phyloP scores from a whole-genome alignment of 1,140 invertebrate genomes.

The Cecropterus lyciades region DNA sequence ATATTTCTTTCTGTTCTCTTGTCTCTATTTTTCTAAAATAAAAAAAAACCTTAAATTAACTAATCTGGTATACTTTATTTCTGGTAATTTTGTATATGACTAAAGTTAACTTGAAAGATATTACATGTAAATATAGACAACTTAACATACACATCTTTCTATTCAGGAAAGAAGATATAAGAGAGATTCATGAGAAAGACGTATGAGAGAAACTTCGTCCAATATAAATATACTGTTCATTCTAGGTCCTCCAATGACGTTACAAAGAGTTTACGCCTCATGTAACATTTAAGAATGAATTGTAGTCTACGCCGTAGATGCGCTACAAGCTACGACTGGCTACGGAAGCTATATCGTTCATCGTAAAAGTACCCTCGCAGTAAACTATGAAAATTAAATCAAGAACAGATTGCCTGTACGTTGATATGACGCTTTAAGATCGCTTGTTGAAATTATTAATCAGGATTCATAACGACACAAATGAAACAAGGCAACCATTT shows the following conservation, averaged over 20 bases:
- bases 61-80: too few species aligned
- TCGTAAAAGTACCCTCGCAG: constrained; percentile 62
- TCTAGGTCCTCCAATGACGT: constrained; percentile 40
- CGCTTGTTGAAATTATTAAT: constrained; percentile 17
- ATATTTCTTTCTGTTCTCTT: too few species aligned
- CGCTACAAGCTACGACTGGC: constrained; percentile 41
- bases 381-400: constrained; percentile 76
- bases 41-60: too few species aligned
- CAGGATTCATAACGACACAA: constrained; percentile 2
- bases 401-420: constrained; percentile 50
- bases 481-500: too few species aligned
- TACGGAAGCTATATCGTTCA: constrained; percentile 58
- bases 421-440: constrained; percentile 34
- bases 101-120: too few species aligned
- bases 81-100: too few species aligned
- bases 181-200: too few species aligned
- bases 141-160: too few species aligned
- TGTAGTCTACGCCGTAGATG: constrained; percentile 45
- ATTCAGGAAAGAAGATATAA: too few species aligned
- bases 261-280: constrained; percentile 65
- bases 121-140: too few species aligned
- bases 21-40: too few species aligned
- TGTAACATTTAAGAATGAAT: constrained; percentile 77
- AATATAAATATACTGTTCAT: constrained; percentile 20
- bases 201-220: too few species aligned